These are phyloP conservation scores for Oeneis ivallda DNA, from an alignment of 2,888 invertebrate genomes.

Conservation along the genomic window DNA sequence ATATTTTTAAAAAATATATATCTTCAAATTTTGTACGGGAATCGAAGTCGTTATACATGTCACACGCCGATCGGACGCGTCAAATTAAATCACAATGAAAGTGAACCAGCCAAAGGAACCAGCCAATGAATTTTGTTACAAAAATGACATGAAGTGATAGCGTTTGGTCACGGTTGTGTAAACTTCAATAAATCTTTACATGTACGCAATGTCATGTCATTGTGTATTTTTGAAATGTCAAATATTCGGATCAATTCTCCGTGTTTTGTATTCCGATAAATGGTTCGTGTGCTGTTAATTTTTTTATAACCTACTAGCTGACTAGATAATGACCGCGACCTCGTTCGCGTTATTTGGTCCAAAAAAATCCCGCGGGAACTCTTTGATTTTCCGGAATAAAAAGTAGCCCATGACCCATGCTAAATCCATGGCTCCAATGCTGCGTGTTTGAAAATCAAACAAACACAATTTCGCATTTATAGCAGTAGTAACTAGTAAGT, in stretches of 20 bases:
- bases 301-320: too few species aligned
- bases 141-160: conserved; percentile 22
- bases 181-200: conserved; percentile 19
- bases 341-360: too few species aligned
- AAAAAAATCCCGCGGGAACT: too few species aligned
- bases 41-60: conserved; percentile 41
- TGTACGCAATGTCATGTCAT: conserved; percentile 16
- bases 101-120: background rate
- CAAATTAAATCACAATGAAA: conserved; percentile 31
- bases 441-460: too few species aligned
- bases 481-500: background rate
- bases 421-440: too few species aligned
- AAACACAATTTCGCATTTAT: background rate
- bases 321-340: too few species aligned
- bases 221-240: conserved; percentile 20
- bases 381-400: too few species aligned
- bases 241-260: conserved; percentile 6
- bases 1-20: background rate
- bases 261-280: conserved; percentile 3
- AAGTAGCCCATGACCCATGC: too few species aligned
- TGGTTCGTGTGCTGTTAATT: background rate
- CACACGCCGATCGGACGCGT: conserved; percentile 50
- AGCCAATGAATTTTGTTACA: conserved; percentile 17
- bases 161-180: conserved; percentile 22
- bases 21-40: conserved; percentile 20